phyloP scores from a whole-genome alignment of 2,888 invertebrate genomes.

The Philereme transversata region DNA sequence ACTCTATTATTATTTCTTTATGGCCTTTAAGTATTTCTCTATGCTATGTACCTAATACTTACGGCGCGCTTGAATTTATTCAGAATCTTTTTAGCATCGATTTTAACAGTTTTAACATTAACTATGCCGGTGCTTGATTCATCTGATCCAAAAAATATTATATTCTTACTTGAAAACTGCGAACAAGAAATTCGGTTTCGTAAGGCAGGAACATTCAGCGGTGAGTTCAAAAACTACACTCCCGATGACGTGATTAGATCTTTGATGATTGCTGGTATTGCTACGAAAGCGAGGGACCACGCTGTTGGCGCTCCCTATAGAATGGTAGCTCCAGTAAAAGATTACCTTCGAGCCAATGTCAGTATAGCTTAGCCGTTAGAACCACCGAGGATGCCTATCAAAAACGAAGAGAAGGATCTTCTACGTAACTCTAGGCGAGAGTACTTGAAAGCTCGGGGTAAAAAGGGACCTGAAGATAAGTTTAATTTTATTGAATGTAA shows the following conservation, averaged over 20 bases:
- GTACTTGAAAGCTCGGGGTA: conserved; percentile 37
- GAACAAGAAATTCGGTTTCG: conserved; percentile 38
- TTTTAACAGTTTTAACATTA: not conserved
- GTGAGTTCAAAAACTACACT: conserved; percentile 32
- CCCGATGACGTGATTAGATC: not conserved
- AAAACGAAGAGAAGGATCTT: conserved; percentile 17
- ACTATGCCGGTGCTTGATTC: conserved; percentile 28
- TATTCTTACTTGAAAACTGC: conserved; percentile 34
- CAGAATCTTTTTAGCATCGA: not conserved
- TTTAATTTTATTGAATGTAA: conserved; percentile 39
- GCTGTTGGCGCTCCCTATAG: conserved; percentile 19
- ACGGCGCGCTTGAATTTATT: not conserved
- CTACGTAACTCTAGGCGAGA: conserved; percentile 27
- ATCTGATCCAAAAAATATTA: conserved; percentile 28
- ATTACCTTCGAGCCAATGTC: conserved; percentile 14
- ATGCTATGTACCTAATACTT: too few species aligned
- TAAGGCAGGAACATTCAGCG: conserved; percentile 27
- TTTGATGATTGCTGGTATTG: conserved; percentile 27
- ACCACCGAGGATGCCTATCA: conserved; percentile 15
- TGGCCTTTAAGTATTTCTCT: too few species aligned
- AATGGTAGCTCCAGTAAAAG: conserved; percentile 16
- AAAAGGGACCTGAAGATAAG: conserved; percentile 36
- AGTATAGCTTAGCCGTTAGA: conserved; percentile 1
- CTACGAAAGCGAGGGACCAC: conserved; percentile 23
- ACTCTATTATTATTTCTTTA: too few species aligned